Percentiles rank a stretch among this genome's conserved stretches.
Conservation (phyloP, 2,888 invertebrate species). For the Labia minor region DNA sequence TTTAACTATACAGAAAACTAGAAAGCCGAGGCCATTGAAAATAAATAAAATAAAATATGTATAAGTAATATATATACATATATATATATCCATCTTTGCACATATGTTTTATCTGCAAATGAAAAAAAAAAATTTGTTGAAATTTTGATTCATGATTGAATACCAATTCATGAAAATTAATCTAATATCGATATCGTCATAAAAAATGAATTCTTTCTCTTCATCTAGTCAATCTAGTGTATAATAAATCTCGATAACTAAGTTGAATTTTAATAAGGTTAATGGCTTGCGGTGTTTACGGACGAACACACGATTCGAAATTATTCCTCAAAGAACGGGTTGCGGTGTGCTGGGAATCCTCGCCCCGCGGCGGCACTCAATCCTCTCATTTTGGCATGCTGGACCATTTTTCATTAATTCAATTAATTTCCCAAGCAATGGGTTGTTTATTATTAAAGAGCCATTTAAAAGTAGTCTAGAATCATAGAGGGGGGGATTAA, state of each 20-base stretch:
- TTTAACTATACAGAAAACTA: no score
- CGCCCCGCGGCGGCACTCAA: not conserved
- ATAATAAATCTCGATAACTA: not conserved
- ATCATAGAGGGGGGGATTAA: no score
- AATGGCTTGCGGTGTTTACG: not conserved
- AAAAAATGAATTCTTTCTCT: no score
- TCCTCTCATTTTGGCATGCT: no score
- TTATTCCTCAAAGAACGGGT: not conserved
- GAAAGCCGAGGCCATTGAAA: no score
- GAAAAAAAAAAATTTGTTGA: no score
- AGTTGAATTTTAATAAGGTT: not conserved
- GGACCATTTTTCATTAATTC: slow-evolving; percentile 5
- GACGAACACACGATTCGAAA: not conserved
- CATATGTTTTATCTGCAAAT: no score
- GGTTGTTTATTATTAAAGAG: slow-evolving; percentile 1
- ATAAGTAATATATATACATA: no score
- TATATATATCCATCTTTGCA: no score
- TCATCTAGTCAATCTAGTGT: no score
- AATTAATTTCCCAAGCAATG: not conserved
- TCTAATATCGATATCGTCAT: not conserved
- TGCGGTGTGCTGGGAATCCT: not conserved
- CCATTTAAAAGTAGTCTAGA: no score
- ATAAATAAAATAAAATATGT: no score
- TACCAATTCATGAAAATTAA: not conserved
- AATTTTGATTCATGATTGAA: not conserved